Conservation (phyloP, 2,888 invertebrate species). For the Papilio demoleus region DNA sequence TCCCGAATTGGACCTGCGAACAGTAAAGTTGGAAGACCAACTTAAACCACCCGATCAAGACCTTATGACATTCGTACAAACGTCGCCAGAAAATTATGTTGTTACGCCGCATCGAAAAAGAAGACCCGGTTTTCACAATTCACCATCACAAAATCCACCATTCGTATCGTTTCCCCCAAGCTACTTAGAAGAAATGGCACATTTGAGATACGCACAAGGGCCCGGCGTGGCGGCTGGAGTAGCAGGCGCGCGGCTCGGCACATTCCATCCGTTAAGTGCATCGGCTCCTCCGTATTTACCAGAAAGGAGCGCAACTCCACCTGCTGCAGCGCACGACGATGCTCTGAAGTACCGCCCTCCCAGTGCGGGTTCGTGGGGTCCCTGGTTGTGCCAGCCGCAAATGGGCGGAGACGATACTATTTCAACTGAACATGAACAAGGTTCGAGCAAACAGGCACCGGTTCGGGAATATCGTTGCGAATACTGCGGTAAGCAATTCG, state of each 20-base stretch:
- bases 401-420: slow-evolving; percentile 81
- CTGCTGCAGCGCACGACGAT: slow-evolving; percentile 82
- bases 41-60: slow-evolving; percentile 88
- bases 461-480: slow-evolving; percentile 94
- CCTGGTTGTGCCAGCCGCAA: slow-evolving; percentile 87
- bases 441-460: slow-evolving; percentile 84
- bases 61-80: slow-evolving; percentile 86
- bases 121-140: slow-evolving; percentile 93
- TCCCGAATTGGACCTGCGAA: slow-evolving; percentile 86
- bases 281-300: slow-evolving; percentile 89
- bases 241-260: slow-evolving; percentile 77
- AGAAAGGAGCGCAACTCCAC: slow-evolving; percentile 85
- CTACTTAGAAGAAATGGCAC: slow-evolving; percentile 88
- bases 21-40: slow-evolving; percentile 87
- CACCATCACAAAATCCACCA: slow-evolving; percentile 93
- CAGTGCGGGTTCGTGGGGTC: slow-evolving; percentile 88
- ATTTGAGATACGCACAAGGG: slow-evolving; percentile 84
- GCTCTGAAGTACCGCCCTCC: slow-evolving; percentile 86
- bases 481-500: slow-evolving; percentile 95
- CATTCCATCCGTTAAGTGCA: slow-evolving; percentile 86
- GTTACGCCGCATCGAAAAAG: slow-evolving; percentile 94
- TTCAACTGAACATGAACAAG: slow-evolving; percentile 79
- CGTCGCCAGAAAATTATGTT: slow-evolving; percentile 91
- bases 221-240: slow-evolving; percentile 84
- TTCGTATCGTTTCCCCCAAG: slow-evolving; percentile 92